Conservation (phyloP, 2,888 invertebrate species). For the Cremastinae sp. region DNA sequence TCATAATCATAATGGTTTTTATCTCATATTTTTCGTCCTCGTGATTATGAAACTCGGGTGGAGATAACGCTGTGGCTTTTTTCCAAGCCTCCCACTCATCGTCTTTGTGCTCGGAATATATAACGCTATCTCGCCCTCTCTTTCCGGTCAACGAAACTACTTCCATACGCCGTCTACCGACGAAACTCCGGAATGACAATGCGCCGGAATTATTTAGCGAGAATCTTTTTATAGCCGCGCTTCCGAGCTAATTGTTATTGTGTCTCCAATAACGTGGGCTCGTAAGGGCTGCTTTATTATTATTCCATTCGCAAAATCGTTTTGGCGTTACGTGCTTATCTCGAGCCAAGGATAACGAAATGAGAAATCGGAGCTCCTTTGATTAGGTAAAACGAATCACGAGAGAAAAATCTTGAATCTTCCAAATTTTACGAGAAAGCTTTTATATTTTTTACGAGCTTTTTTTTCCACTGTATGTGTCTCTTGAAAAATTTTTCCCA, state of each 20-base stretch:
- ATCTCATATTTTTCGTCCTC: neutral
- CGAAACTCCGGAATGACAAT: conserved; percentile 26
- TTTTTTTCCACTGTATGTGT: conserved; percentile 3
- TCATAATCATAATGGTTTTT: no score
- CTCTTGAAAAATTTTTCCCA: neutral
- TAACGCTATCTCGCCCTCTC: conserved; percentile 6
- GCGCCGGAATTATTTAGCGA: conserved; percentile 30
- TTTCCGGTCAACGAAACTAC: conserved; percentile 28
- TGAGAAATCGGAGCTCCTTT: no score
- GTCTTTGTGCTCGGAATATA: neutral
- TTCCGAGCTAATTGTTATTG: conserved; percentile 18
- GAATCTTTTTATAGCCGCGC: conserved; percentile 7
- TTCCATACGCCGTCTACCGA: conserved; percentile 7
- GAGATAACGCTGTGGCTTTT: no score
- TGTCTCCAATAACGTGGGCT: neutral
- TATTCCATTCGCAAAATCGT: conserved; percentile 31
- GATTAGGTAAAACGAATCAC: no score
- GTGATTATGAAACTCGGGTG: neutral
- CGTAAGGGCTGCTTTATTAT: conserved; percentile 23
- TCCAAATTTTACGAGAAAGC: neutral
- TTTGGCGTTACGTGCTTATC: conserved; percentile 18
- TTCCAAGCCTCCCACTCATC: no score
- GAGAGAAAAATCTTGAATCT: no score
- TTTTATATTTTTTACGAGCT: conserved; percentile 12
- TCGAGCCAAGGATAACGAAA: neutral